Percentiles rank a stretch among this genome's conserved stretches.
phyloP scores from a whole-genome alignment of 1,140 invertebrate genomes.

The Oryzaephilus surinamensis region DNA sequence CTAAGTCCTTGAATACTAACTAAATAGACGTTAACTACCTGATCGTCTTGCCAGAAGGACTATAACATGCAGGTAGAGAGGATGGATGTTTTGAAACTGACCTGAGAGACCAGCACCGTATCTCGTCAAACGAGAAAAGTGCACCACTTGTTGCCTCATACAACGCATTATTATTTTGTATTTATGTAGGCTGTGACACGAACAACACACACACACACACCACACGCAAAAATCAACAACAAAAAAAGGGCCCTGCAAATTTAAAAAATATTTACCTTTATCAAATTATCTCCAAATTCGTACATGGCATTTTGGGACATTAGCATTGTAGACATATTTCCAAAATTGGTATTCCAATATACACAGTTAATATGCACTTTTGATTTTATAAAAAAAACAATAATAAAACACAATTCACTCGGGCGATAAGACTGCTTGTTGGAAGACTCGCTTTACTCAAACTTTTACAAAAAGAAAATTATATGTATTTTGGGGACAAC shows the following conservation, averaged over 20 bases:
- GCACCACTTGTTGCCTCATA: no score
- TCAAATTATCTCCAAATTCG: constrained; percentile 33
- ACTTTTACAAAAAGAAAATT: constrained; percentile 1
- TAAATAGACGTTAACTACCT: constrained; percentile 4
- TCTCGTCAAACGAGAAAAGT: constrained; percentile 7
- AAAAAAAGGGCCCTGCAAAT: constrained; percentile 9
- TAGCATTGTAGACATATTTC: constrained; percentile 36
- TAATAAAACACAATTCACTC: constrained; percentile 21
- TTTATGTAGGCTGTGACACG: no score
- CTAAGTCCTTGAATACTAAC: constrained; percentile 6
- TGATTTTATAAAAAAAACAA: constrained; percentile 13
- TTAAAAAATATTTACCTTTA: constrained; percentile 34
- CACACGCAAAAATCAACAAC: no score
- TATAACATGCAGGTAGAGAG: constrained; percentile 5
- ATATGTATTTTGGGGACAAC: no score
- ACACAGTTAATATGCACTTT: constrained; percentile 8
- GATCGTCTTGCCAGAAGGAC: constrained; percentile 7
- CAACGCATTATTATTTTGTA: no score
- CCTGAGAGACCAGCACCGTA: no score
- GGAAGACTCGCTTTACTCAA: constrained; percentile 29
- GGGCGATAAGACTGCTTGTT: constrained; percentile 15
- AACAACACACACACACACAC: no score
- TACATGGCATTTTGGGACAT: constrained; percentile 34
- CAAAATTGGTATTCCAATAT: constrained; percentile 18
- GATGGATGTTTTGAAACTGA: neutral